Evolutionary conservation across 2,888 invertebrate genomes (phyloP), one percentile per base, ranked within the genome.

Genomic region (Cosmorhoe ocellata): DNA sequence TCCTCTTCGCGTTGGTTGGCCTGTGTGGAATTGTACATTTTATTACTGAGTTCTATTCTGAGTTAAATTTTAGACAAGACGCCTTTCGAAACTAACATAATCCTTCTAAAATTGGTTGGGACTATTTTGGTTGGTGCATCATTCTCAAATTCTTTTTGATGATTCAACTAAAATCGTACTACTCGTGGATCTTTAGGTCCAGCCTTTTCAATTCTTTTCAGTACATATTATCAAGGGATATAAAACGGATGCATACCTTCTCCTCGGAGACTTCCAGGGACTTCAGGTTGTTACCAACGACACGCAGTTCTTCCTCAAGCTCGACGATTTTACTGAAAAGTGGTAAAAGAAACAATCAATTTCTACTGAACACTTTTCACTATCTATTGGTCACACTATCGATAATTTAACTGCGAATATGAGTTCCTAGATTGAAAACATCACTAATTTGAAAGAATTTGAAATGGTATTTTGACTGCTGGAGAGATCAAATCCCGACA

Each of bases 261-360:
- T 99, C 98, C 93, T 99, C 99, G 79, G 98, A 98, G 85, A 99
- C 99, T 93, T 99, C 99, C 86, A 99, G 96, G 85, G 99, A 99
- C 92, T 99, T 99, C 93, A 99, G 94, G 95, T 99, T 99, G 95
- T 99, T 99, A 87, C 99, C 99, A 90, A 99, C 99, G 81, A 99
- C 99, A 89, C 99, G 97, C 90, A 99, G 94, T 91, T 99, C 99
- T 90, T 99, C 99, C 91, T 99, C 99, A 93, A 99, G 96, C 92
- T 99, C 99, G 90, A 99, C 98, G 92, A 99, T 99, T 95, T 99
- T 99, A 92, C 97, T 97, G 93, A 46, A 84, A 84, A 74, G 69
- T 58, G 61, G 52, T 18, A 58, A 71, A 68, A 64, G 48, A 50
- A 53, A 51, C 69, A 74, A 79, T 86, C 76, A 87, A 85, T 69